Evolutionary conservation across 2,113 vertebrate species (phyloP).

Genomic region (Maccullochella peelii): DNA sequence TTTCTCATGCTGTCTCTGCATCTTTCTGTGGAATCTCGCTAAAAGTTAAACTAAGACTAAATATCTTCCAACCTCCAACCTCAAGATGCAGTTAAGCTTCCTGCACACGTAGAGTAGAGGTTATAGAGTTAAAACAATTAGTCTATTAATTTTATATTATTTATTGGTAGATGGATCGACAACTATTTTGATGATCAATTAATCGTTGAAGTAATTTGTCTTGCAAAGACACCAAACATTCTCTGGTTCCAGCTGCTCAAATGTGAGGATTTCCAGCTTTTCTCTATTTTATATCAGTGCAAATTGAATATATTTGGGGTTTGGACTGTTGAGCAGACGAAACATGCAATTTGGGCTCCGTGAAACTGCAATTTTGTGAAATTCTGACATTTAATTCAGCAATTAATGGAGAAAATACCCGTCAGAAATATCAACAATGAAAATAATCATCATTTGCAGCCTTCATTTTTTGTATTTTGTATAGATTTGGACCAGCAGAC

Average conservation of each 20-base stretch:
- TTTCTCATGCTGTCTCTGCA: neutral
- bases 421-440: neutral
- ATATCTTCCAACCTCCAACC: neutral
- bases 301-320: neutral
- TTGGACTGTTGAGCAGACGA: neutral
- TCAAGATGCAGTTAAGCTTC: neutral
- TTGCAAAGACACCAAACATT: no score
- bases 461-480: no score
- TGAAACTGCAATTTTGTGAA: neutral
- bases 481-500: neutral
- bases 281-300: neutral
- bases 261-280: neutral
- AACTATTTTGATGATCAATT: neutral
- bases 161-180: neutral
- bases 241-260: neutral
- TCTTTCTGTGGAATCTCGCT: neutral
- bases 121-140: neutral
- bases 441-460: neutral
- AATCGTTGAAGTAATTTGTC: neutral
- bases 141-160: no score
- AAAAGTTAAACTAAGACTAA: neutral
- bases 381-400: no score
- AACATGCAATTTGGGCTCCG: neutral
- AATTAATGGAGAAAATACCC: neutral
- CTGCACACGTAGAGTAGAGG: neutral